Conservation (phyloP, 2,797 vertebrate genomes). For the Betta splendens region DNA sequence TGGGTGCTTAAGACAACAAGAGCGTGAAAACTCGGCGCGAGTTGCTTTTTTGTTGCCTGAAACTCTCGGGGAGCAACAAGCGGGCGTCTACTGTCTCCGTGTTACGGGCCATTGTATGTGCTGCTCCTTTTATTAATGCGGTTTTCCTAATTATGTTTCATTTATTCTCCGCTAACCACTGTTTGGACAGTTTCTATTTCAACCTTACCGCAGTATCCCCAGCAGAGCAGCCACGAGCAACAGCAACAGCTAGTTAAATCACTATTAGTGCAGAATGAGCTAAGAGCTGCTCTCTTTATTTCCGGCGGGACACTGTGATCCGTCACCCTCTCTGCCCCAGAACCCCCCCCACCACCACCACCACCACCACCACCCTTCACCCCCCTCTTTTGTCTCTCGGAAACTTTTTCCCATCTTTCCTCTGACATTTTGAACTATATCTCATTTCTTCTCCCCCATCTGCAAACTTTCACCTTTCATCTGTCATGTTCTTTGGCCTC, state of each 20-base stretch:
- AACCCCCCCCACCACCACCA: too few species aligned
- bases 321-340: conserved; percentile 31
- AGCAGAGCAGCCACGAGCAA: conserved; percentile 13
- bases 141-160: background rate
- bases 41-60: conserved; percentile 7
- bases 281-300: conserved; percentile 49
- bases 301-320: conserved; percentile 43
- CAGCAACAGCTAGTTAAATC: conserved; percentile 45
- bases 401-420: conserved; percentile 39
- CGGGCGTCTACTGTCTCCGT: background rate
- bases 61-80: conserved; percentile 14
- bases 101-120: conserved; percentile 7
- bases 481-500: conserved; percentile 65
- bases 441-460: conserved; percentile 32
- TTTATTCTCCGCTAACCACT: conserved; percentile 5
- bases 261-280: conserved; percentile 42
- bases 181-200: conserved; percentile 20
- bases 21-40: background rate
- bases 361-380: too few species aligned
- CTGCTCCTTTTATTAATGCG: background rate
- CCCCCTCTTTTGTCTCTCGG: conserved; percentile 28
- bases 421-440: conserved; percentile 47
- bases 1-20: conserved; percentile 40
- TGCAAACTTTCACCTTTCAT: conserved; percentile 65
- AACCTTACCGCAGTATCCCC: conserved; percentile 2